Conservation (phyloP, 2,888 invertebrate genomes). For the Aphrophora alni region DNA sequence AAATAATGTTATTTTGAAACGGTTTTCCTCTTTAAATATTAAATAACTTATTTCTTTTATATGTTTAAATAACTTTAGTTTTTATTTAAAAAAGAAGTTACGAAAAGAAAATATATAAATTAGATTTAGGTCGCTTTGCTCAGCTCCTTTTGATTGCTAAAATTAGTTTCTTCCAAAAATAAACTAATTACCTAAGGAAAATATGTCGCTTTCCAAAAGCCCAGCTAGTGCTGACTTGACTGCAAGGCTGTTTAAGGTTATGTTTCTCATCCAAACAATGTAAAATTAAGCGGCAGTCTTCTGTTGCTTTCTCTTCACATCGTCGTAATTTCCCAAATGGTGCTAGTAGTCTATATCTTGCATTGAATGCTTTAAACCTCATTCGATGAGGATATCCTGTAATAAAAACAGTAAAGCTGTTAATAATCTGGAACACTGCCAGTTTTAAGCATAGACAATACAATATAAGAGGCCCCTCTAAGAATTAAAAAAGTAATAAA, state of each 20-base stretch:
- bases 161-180: no score
- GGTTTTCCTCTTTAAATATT: no score
- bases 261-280: slow-evolving; percentile 57
- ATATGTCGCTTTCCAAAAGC: slow-evolving; percentile 92
- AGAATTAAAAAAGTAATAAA: neutral
- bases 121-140: no score
- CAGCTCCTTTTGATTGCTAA: no score
- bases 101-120: no score
- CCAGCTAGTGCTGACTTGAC: slow-evolving; percentile 67
- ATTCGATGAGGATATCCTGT: slow-evolving; percentile 90
- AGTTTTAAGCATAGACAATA: no score
- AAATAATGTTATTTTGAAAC: no score
- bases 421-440: no score
- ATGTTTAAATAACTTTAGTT: no score
- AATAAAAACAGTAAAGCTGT: neutral
- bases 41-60: no score
- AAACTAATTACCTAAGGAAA: slow-evolving; percentile 69
- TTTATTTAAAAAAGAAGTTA: no score
- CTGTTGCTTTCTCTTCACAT: slow-evolving; percentile 73
- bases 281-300: slow-evolving; percentile 77
- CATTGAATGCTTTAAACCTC: slow-evolving; percentile 91
- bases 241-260: slow-evolving; percentile 50
- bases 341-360: slow-evolving; percentile 83
- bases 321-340: slow-evolving; percentile 73
- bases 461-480: neutral